phyloP scores from a whole-genome alignment of 2,888 invertebrate genomes.

The Serripes groenlandicus region DNA sequence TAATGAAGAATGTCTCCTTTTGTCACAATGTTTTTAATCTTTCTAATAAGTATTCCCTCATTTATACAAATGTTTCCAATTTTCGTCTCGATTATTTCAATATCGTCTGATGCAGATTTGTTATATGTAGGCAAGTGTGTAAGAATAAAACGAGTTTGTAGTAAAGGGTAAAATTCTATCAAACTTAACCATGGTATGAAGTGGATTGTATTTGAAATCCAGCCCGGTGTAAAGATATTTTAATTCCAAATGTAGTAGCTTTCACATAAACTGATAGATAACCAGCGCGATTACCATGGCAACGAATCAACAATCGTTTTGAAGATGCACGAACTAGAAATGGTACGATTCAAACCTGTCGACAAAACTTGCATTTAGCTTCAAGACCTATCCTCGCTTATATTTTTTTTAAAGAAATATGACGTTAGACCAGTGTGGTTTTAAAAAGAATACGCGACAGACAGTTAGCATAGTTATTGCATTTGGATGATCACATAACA shows the following conservation, averaged over 20 bases:
- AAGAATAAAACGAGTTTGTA: too few species aligned
- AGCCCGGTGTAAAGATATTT: background rate
- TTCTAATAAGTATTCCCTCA: too few species aligned
- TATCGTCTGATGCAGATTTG: too few species aligned
- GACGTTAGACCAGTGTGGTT: background rate
- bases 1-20: too few species aligned
- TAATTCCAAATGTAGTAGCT: constrained; percentile 15
- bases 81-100: too few species aligned
- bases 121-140: too few species aligned
- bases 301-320: constrained; percentile 40
- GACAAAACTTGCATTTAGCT: background rate
- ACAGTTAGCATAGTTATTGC: background rate
- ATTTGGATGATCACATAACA: background rate
- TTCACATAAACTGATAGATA: constrained; percentile 33
- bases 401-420: background rate
- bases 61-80: background rate
- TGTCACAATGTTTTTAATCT: background rate
- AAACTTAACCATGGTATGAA: background rate
- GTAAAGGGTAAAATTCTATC: too few species aligned
- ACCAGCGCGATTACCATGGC: constrained; percentile 22
- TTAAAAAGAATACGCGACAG: too few species aligned
- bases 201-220: constrained; percentile 26
- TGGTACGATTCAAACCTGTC: background rate
- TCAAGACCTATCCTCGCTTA: background rate
- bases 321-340: constrained; percentile 8